phyloP scores from a whole-genome alignment of 2,888 invertebrate species.

The Nephrotoma appendiculata region DNA sequence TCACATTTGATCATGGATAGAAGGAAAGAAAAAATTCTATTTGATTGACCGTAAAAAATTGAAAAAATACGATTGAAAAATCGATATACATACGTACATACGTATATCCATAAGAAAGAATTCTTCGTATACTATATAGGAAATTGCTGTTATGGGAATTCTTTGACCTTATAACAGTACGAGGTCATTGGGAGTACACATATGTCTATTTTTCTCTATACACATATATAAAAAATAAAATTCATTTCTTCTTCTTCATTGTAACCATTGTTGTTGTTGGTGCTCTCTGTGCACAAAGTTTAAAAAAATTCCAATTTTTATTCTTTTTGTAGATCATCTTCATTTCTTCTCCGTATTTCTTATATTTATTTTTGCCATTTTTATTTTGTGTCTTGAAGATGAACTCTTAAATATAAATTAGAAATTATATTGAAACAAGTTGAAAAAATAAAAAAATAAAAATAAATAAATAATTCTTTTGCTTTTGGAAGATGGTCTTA shows the following conservation, averaged over 20 bases:
- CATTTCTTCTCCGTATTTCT: not conserved
- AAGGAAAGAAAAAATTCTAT: not conserved
- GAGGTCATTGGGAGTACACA: constrained; percentile 4
- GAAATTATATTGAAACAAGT: not conserved
- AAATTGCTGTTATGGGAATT: constrained; percentile 4
- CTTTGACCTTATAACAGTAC: constrained; percentile 4
- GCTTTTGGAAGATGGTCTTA: not conserved
- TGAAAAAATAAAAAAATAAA: not conserved
- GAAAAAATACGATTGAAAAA: constrained; percentile 4
- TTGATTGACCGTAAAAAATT: constrained; percentile 4
- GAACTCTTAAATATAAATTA: not conserved
- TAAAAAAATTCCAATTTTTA: not conserved
- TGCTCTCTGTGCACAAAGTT: not conserved
- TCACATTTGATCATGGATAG: not conserved
- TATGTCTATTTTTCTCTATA: constrained; percentile 1
- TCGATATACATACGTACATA: not conserved
- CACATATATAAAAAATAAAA: not conserved
- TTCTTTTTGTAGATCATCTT: not conserved
- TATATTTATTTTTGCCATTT: not conserved
- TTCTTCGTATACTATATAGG: not conserved
- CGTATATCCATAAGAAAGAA: not conserved
- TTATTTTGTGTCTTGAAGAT: not conserved
- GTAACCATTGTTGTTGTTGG: not conserved
- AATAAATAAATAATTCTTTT: not conserved
- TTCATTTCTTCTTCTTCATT: not conserved